A percentile compares a stretch with the other conserved stretches of the same genome.
Conservation (phyloP, 2,888 invertebrate species). For the Sericinus montela region DNA sequence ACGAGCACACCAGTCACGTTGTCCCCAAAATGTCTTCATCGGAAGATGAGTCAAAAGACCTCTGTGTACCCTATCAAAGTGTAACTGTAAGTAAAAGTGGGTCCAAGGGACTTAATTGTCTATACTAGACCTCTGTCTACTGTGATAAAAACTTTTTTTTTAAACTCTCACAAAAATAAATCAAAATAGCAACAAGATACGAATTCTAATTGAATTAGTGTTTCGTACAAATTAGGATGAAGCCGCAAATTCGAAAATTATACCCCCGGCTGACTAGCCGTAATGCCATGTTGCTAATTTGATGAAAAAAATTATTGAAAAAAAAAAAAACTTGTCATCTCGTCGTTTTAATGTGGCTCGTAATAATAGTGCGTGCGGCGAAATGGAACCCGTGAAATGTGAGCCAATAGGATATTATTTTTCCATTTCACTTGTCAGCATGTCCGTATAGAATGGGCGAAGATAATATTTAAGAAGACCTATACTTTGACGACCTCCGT, state of each 20-base stretch:
- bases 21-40: too few relatives aligned
- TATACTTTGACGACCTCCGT: too few relatives aligned
- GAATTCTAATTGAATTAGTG: conserved; percentile 30
- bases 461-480: too few relatives aligned
- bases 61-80: too few relatives aligned
- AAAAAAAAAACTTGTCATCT: conserved; percentile 12
- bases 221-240: conserved; percentile 27
- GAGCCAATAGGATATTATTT: conserved; percentile 7
- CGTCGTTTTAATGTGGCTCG: conserved; percentile 7
- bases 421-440: background rate
- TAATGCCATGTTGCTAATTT: conserved; percentile 31
- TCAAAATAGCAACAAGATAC: background rate
- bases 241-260: conserved; percentile 30
- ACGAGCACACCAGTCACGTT: too few relatives aligned
- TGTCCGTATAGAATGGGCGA: too few relatives aligned
- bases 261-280: conserved; percentile 19
- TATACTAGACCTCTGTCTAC: too few relatives aligned
- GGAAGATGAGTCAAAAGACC: too few relatives aligned
- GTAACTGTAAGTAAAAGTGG: too few relatives aligned
- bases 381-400: conserved; percentile 13
- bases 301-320: conserved; percentile 33
- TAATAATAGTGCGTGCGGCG: conserved; percentile 16
- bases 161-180: too few relatives aligned
- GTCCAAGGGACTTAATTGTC: too few relatives aligned
- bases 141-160: too few relatives aligned